Evolutionary conservation across 2,797 vertebrate genomes (phyloP).

Genomic region (Siniperca undulata): DNA sequence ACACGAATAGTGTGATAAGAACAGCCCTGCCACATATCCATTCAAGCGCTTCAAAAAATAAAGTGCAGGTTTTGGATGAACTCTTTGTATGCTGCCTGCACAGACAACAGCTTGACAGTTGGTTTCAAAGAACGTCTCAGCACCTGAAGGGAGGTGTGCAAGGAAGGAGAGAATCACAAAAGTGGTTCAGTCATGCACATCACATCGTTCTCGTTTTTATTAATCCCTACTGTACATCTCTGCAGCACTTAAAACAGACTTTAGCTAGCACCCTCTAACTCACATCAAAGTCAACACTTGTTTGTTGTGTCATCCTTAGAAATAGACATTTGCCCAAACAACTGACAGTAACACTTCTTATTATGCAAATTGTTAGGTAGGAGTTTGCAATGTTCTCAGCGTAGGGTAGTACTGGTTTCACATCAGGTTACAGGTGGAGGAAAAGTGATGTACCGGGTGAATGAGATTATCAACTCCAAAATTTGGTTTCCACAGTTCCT

Average conservation of each 20-base stretch:
- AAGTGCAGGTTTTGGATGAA: slow-evolving; percentile 76
- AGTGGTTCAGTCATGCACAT: slow-evolving; percentile 85
- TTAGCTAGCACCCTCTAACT: slow-evolving; percentile 56
- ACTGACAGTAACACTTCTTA: slow-evolving; percentile 49
- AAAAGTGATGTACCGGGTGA: slow-evolving; percentile 17
- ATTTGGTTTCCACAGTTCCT: slow-evolving; percentile 19
- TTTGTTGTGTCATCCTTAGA: slow-evolving; percentile 72
- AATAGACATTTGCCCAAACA: slow-evolving; percentile 70
- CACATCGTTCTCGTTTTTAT: slow-evolving; percentile 83
- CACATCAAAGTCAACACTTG: slow-evolving; percentile 72
- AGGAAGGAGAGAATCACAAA: slow-evolving; percentile 81
- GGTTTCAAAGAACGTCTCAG: slow-evolving; percentile 85
- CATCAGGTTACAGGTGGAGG: slow-evolving; percentile 61
- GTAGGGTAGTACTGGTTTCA: slow-evolving; percentile 17
- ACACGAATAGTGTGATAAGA: slow-evolving; percentile 53
- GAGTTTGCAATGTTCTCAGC: slow-evolving; percentile 22
- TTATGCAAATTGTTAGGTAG: slow-evolving; percentile 56
- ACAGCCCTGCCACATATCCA: slow-evolving; percentile 61
- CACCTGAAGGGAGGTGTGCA: slow-evolving; percentile 83
- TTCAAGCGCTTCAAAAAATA: slow-evolving; percentile 65
- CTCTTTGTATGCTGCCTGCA: slow-evolving; percentile 84
- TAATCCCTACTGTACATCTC: slow-evolving; percentile 84
- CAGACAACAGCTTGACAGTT: slow-evolving; percentile 87
- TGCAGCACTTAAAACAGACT: slow-evolving; percentile 78
- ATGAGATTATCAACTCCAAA: slow-evolving; percentile 18